These are phyloP conservation scores for Crocidura indochinensis DNA, from an alignment of 2,797 vertebrate species.

Conservation along the genomic window DNA sequence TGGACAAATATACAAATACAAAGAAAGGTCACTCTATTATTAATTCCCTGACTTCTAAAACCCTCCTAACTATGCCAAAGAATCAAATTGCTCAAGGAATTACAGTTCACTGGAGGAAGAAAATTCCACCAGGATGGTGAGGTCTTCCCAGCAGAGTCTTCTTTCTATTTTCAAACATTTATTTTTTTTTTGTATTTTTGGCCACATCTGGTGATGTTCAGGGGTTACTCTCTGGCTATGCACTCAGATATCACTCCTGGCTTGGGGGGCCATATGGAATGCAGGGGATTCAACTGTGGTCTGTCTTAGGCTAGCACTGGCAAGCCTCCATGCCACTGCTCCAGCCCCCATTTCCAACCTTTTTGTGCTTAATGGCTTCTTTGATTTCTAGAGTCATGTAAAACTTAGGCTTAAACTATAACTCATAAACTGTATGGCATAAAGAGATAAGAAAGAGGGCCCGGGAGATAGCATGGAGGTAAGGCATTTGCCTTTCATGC, in stretches of 20 bases:
- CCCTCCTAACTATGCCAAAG: conserved; percentile 33
- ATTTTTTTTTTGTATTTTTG: background rate
- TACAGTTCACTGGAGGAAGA: background rate
- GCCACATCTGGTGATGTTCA: no score
- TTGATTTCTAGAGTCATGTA: background rate
- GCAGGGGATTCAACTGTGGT: no score
- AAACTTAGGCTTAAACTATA: conserved; percentile 28
- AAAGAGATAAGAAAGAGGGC: no score
- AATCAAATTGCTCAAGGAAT: conserved; percentile 23
- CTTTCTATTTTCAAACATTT: conserved; percentile 46
- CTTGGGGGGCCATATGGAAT: no score
- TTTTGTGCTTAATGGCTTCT: background rate
- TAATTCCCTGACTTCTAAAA: conserved; percentile 38
- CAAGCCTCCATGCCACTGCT: no score
- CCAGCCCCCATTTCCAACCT: no score
- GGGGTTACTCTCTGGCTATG: no score
- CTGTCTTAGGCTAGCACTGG: no score
- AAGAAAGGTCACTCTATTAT: background rate
- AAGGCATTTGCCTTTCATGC: no score
- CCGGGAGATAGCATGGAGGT: no score
- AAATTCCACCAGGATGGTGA: no score
- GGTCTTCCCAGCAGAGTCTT: background rate
- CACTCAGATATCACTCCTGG: no score
- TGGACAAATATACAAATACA: background rate
- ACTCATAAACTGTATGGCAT: background rate